Base-by-base conservation (phyloP, 2,888 invertebrate genomes). In the Lasioglossum oenotherae region DNA sequence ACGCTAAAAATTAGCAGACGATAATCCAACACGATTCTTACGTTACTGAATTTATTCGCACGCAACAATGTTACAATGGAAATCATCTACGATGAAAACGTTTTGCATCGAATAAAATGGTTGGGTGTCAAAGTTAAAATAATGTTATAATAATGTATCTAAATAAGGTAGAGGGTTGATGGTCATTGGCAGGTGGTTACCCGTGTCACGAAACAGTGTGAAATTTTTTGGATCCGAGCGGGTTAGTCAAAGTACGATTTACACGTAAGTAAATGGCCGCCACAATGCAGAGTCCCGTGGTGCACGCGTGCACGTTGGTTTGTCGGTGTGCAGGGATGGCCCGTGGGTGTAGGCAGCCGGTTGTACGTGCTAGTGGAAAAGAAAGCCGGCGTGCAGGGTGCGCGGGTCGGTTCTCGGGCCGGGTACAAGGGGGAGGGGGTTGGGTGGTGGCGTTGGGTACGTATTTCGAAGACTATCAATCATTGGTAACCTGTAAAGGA, bases 381-480 rank as follows among this genome's bases (percentile, higher is more conserved):
- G 89, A 86, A 89, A 89, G 78, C 76, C 71, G 64, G 83, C 64
- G 80, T 12, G 4, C 35, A 53, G 80, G 78, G 35, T 41, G 23
- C 38, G 31, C 53, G 81, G 78, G 35, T 49, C 53, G 53, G 53
- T 53, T n/a, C 53, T 35, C 60, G 60, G 60, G 16, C 4, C 31
- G 60, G 31, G 27, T 27, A 31, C 35, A 19, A 35, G 16, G 35
- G 1, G 35, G 0, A 6, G 23, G 69, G 38, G 60, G 53, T 35
- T 60, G 46, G 80, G 85, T 73, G 67, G 57, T 81, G 79, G 80
- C 60, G 87, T 83, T 74, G 81, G 85, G 81, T 87, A 89, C 92
- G 91, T 90, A 91, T 91, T 91, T 91, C 91, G 92, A 91, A 91
- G 91, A 91, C 92, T 91, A 91, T 91, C 91, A 91, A 91, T 91